Evolutionary conservation across 2,888 invertebrate genomes (phyloP), one percentile per base, ranked within the genome.

Genomic region (Eristalinus sepulchralis): DNA sequence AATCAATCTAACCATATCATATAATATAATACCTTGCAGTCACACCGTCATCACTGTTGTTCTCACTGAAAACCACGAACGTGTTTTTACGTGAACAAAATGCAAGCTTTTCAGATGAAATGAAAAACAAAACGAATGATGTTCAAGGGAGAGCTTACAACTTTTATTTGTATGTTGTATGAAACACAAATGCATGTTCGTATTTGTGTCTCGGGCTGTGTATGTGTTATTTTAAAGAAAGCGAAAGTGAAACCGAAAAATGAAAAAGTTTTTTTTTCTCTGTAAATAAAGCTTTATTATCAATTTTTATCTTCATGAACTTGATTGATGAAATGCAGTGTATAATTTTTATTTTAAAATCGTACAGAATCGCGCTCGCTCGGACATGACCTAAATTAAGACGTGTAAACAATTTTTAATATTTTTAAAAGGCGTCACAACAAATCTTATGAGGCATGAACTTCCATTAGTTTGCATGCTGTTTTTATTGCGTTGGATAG

Each of bases 211-310:
- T 17, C 24, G 13, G 20, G 6, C 22, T 59, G 13, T 27, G 10
- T 27, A 63, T 68, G 76, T 73, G 22, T 75, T 68, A 78, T 72
- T 80, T 72, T 55, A 53, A 73, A 60, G 90, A 92, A 91, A 91
- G 90, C 91, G 92, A 91, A 92, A 91, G 92, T 91, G 91, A 91
- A 91, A 91, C 91, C 89, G 82, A 88, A 88, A 88, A 89, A 59
- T 70, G 55, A 55, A 59, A 76, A 84, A 70, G 71, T 64, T 75
- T 80, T 71, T 36, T 31, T 60, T 53, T 24, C 62, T 39, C n/a
- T 62, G 17, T 89, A 88, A 88, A 68, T 80, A 88, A 79, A 88
- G 88, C 85, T 88, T 80, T 71, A 22, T 47, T 47, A 47, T 47
- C 47, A 47, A 47, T 47, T 47, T 47, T 47, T 17, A 47, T 47